These are phyloP conservation scores for Prionailurus viverrinus DNA, from an alignment of 2,113 vertebrate genomes.

Conservation along the genomic window DNA sequence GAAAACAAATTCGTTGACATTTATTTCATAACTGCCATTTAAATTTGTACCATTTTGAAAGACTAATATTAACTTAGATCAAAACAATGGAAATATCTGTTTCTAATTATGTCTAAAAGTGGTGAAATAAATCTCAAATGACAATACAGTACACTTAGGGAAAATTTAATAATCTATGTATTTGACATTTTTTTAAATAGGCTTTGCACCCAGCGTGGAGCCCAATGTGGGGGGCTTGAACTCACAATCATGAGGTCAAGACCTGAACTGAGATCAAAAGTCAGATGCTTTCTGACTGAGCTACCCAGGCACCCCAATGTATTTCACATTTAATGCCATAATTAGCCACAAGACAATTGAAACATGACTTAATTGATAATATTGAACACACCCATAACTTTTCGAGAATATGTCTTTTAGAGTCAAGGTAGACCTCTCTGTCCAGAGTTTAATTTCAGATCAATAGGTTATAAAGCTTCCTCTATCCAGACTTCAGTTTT, in stretches of 20 bases:
- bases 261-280: too few relatives aligned
- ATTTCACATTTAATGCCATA: background rate
- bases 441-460: too few relatives aligned
- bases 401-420: background rate
- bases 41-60: background rate
- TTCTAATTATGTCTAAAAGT: background rate
- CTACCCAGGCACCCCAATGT: too few relatives aligned
- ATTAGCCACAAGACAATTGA: background rate
- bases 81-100: background rate
- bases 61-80: background rate
- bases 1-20: background rate
- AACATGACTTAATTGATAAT: background rate
- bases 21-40: background rate
- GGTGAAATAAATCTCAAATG: background rate
- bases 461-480: background rate
- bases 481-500: background rate
- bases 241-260: too few relatives aligned
- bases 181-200: background rate
- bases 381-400: background rate
- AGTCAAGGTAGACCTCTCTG: background rate
- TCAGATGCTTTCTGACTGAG: too few relatives aligned
- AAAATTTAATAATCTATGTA: background rate
- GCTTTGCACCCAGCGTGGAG: too few relatives aligned
- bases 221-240: too few relatives aligned
- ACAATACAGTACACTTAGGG: background rate